Conservation (phyloP, 2,888 invertebrate species). For the Sphinx pinastri region DNA sequence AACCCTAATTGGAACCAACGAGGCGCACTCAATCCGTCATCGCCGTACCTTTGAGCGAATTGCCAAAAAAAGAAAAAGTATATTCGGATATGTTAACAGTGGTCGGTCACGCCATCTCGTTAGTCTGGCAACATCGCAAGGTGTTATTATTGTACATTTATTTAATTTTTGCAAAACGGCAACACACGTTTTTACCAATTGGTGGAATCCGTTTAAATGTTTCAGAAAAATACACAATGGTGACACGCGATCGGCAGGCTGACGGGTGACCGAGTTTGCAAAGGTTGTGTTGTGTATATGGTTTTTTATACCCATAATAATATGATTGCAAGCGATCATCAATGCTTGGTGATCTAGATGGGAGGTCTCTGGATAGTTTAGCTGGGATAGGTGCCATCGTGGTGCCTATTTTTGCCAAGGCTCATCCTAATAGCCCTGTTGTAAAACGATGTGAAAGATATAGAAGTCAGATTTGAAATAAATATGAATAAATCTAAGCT, state of each 20-base stretch:
- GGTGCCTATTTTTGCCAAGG: too few relatives aligned
- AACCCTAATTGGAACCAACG: slow-evolving; percentile 30
- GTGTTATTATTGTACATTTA: slow-evolving; percentile 79
- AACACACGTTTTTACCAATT: slow-evolving; percentile 26
- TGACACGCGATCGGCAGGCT: slow-evolving; percentile 35
- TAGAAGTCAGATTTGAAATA: too few relatives aligned
- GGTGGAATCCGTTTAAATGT: slow-evolving; percentile 34
- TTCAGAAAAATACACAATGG: slow-evolving; percentile 40
- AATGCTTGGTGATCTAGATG: too few relatives aligned
- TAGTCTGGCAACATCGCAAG: slow-evolving; percentile 59
- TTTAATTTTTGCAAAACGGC: slow-evolving; percentile 63
- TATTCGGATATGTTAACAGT: slow-evolving; percentile 72
- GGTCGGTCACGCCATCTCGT: slow-evolving; percentile 78
- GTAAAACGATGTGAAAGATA: too few relatives aligned
- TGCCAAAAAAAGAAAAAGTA: slow-evolving; percentile 36
- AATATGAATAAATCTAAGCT: too few relatives aligned
- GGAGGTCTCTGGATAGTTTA: too few relatives aligned
- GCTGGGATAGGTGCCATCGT: too few relatives aligned
- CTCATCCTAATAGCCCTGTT: too few relatives aligned
- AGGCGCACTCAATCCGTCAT: slow-evolving; percentile 69
- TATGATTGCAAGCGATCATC: too few relatives aligned
- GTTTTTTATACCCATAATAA: not conserved
- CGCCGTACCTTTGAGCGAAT: slow-evolving; percentile 47
- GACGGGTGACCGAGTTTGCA: slow-evolving; percentile 5
- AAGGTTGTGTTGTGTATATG: not conserved